Evolutionary conservation across 1,140 invertebrate genomes (phyloP), one percentile per base, ranked within the genome.

Genomic region (Ganaspis sp.): DNA sequence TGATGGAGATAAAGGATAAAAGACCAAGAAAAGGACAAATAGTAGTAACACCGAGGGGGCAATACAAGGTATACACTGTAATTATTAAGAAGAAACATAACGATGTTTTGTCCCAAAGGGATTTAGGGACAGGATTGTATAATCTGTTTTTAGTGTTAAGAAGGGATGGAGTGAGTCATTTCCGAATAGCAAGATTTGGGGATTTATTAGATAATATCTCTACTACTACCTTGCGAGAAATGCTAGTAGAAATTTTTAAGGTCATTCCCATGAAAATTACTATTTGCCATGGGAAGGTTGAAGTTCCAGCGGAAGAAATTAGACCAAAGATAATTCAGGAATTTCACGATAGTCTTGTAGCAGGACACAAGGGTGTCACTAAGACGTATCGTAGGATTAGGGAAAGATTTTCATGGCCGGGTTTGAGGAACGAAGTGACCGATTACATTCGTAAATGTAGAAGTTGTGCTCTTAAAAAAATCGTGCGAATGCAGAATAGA

Each of bases 391-490:
- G 76, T 40, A 34, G 75, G 70, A 79, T 81, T 17, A 19, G 69
- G 4, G 17, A 75, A 26, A 40, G 38, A 11, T 84, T 77, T 21
- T 58, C 19, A 38, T 84, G 77, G 83, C 70, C 75, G 40, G 72
- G 70, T 0, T 76, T 84, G 75, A 77, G 73, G 4, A 21, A 49
- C 23, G 76, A 81, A 21, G 72, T 84, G 0, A 53, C 75, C 69
- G 34, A 79, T 11, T 76, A 70, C 53, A 49, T 79, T 15, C 5
- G 21, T 11, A 75, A 53, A 26, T 81, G 75, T 40, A 15, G 69
- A 29, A 76, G 70, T 2, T 86, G 85, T 53, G 81, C 82, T 49
- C 21, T 6, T 17, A 78, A 79, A 5, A 85, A 85, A 69, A n/a
- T 77, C 4, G 45, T 23, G 9, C 6, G 72, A 9, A 45, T 29